These are phyloP conservation scores for Drosophila parthenogenetica DNA, from an alignment of 2,888 invertebrate genomes.

Conservation along the genomic window DNA sequence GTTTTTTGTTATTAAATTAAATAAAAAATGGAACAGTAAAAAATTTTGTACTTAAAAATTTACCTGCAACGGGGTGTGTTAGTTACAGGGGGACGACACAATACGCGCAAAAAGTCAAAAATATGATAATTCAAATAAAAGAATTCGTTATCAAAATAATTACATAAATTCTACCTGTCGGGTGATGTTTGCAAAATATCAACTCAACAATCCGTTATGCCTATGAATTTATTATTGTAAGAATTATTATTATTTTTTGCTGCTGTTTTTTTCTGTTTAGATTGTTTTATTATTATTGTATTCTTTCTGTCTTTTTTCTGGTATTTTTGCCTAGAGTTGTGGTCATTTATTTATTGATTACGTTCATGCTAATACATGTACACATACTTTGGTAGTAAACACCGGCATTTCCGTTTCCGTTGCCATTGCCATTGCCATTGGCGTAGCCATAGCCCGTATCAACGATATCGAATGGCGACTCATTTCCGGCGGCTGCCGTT, in stretches of 20 bases:
- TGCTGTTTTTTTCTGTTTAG: slow-evolving; percentile 13
- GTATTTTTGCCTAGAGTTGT: slow-evolving; percentile 48
- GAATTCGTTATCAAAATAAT: slow-evolving; percentile 29
- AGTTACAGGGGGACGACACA: slow-evolving; percentile 77
- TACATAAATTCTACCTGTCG: slow-evolving; percentile 49
- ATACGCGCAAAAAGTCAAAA: slow-evolving; percentile 56
- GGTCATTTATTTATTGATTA: slow-evolving; percentile 64
- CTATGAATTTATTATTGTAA: slow-evolving; percentile 39
- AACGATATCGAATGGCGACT: slow-evolving; percentile 81
- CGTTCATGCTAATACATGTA: slow-evolving; percentile 77
- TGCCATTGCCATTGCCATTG: slow-evolving; percentile 67
- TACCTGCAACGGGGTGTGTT: slow-evolving; percentile 65
- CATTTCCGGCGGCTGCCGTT: slow-evolving; percentile 74
- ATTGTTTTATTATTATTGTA: slow-evolving; percentile 6
- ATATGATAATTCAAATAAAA: slow-evolving; percentile 27
- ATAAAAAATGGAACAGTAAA: slow-evolving; percentile 45
- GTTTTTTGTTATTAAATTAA: slow-evolving; percentile 47
- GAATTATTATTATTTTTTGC: slow-evolving; percentile 28
- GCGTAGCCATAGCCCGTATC: slow-evolving; percentile 80
- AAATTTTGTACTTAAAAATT: slow-evolving; percentile 43
- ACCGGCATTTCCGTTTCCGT: slow-evolving; percentile 82
- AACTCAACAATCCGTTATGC: slow-evolving; percentile 34
- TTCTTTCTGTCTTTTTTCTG: slow-evolving; percentile 22
- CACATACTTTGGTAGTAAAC: slow-evolving; percentile 85
- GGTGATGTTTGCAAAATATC: slow-evolving; percentile 21